A percentile compares a stretch with the other conserved stretches of the same genome.
phyloP scores from a whole-genome alignment of 35 echinoderm and acorn worm genomes.

The Holothuria glaberrima region DNA sequence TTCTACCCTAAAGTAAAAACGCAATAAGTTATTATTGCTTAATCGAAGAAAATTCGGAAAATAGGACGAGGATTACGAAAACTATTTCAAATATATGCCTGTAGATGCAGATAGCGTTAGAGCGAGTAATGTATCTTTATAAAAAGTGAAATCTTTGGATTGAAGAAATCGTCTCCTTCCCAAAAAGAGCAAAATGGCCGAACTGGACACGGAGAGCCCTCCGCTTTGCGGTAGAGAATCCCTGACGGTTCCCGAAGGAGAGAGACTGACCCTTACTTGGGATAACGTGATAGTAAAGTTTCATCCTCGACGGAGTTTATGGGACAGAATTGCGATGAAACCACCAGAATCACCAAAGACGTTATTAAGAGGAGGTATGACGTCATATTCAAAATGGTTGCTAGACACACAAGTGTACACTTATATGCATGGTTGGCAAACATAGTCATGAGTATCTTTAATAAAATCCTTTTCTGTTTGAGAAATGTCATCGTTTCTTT shows the following conservation, averaged over 20 bases:
- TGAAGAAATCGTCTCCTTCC: too few species aligned
- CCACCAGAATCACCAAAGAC: constrained; percentile 14
- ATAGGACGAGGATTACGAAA: too few species aligned
- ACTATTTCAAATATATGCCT: too few species aligned
- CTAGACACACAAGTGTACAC: neutral
- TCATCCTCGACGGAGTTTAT: neutral
- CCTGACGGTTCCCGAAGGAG: neutral
- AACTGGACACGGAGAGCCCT: too few species aligned
- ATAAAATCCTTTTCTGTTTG: neutral
- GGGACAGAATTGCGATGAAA: neutral
- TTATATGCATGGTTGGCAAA: too few species aligned
- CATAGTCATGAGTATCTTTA: neutral
- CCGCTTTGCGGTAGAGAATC: neutral
- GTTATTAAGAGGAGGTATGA: constrained; percentile 34
- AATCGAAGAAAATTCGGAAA: too few species aligned
- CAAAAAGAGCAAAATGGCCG: too few species aligned
- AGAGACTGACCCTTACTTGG: constrained; percentile 25
- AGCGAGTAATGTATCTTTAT: too few species aligned
- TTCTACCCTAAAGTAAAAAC: too few species aligned
- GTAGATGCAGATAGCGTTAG: too few species aligned
- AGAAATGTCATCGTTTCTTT: neutral
- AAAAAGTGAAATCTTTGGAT: too few species aligned
- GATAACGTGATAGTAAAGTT: constrained; percentile 34
- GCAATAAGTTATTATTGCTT: too few species aligned
- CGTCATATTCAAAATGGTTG: neutral